Evolutionary conservation across 2,797 vertebrate species (phyloP).

Genomic region (Sebastes kiyomatsui): DNA sequence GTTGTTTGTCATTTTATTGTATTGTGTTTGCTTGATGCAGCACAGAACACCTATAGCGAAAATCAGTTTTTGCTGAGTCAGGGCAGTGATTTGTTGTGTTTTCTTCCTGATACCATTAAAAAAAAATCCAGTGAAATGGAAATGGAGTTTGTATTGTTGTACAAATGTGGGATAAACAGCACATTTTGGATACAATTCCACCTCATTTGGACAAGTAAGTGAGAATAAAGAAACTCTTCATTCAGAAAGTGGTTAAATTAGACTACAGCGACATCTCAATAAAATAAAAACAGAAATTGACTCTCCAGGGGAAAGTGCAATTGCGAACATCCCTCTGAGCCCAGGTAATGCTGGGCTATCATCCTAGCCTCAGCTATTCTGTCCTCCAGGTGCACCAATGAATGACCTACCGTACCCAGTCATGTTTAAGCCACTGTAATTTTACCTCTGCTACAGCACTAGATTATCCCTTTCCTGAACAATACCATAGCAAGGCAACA

Average conservation of each 20-base stretch:
- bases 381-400: slow-evolving; percentile 60
- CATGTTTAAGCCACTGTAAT: slow-evolving; percentile 72
- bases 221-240: neutral
- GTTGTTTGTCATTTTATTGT: neutral
- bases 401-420: slow-evolving; percentile 58
- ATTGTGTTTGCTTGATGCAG: neutral
- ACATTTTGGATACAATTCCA: neutral
- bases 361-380: slow-evolving; percentile 65
- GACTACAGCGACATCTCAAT: slow-evolving; percentile 40
- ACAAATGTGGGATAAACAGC: neutral
- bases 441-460: slow-evolving; percentile 65
- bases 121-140: neutral
- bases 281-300: slow-evolving; percentile 51
- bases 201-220: neutral
- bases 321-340: slow-evolving; percentile 53
- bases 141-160: neutral
- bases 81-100: neutral
- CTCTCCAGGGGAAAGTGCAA: slow-evolving; percentile 39
- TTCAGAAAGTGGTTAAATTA: slow-evolving; percentile 20
- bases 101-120: neutral
- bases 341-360: slow-evolving; percentile 63
- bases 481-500: slow-evolving; percentile 54
- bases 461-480: slow-evolving; percentile 68
- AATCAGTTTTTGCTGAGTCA: neutral
- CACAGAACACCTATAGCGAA: neutral